Conservation (phyloP, 2,888 invertebrate species). For the Cataglyphis cursor region DNA sequence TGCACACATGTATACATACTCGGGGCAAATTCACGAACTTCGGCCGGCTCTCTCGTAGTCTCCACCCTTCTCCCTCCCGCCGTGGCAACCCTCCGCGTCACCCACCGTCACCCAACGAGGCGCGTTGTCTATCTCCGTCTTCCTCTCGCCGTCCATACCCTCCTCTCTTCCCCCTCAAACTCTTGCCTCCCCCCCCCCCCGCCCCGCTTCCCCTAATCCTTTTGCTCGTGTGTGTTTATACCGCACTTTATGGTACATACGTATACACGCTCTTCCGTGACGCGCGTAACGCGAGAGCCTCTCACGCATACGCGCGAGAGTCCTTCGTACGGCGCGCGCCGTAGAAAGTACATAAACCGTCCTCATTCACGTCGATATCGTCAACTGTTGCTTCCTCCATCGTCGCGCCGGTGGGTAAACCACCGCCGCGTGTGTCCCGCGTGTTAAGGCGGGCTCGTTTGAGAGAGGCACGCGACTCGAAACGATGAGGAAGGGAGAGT, state of each 20-base stretch:
- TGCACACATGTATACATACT: conserved; percentile 62
- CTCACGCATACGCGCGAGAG: background rate
- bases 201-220: conserved; percentile 8
- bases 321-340: conserved; percentile 48
- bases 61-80: conserved; percentile 32
- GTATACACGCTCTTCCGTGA: conserved; percentile 28
- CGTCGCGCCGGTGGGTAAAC: conserved; percentile 48
- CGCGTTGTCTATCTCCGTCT: conserved; percentile 59
- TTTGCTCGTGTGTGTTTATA: conserved; percentile 71
- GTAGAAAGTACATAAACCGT: conserved; percentile 77
- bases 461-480: conserved; percentile 47
- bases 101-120: conserved; percentile 32
- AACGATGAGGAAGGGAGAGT: background rate
- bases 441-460: conserved; percentile 46
- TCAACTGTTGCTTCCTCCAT: conserved; percentile 80
- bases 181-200: conserved; percentile 29
- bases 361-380: conserved; percentile 78
- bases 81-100: conserved; percentile 27
- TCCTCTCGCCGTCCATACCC: conserved; percentile 9
- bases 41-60: conserved; percentile 50
- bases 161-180: conserved; percentile 12
- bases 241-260: conserved; percentile 68
- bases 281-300: no score
- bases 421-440: conserved; percentile 52
- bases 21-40: conserved; percentile 61